These are phyloP conservation scores for Hyposoter dolosus DNA, from an alignment of 2,888 invertebrate species.

Conservation along the genomic window DNA sequence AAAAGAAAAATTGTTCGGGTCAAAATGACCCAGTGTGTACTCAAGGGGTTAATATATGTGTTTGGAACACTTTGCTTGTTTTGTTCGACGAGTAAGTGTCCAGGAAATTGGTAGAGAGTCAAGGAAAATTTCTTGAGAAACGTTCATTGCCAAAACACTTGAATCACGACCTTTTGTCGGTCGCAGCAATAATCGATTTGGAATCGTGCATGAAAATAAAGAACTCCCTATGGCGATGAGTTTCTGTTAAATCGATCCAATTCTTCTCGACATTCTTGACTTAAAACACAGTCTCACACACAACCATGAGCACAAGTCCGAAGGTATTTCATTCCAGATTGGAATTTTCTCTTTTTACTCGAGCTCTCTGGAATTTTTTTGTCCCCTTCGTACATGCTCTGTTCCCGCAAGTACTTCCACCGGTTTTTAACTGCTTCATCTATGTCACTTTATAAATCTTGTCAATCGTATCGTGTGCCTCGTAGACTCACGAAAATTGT, in stretches of 20 bases:
- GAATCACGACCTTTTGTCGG: neutral
- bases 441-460: conserved; percentile 42
- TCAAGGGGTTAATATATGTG: too few species aligned
- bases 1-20: too few species aligned
- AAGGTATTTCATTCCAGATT: conserved; percentile 12
- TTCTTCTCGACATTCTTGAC: conserved; percentile 48
- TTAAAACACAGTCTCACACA: neutral
- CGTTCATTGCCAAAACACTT: neutral
- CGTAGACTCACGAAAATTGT: neutral
- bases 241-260: conserved; percentile 61
- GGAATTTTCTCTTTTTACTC: conserved; percentile 38
- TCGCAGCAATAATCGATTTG: neutral
- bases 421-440: conserved; percentile 63
- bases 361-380: conserved; percentile 20
- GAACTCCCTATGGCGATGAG: conserved; percentile 37
- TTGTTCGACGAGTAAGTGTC: conserved; percentile 13
- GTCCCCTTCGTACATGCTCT: neutral
- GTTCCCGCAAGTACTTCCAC: conserved; percentile 44
- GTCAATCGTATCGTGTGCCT: neutral
- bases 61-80: conserved; percentile 11
- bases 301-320: neutral
- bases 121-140: too few species aligned
- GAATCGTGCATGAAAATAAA: conserved; percentile 24
- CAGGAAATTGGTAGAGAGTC: neutral
- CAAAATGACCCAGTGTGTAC: too few species aligned